These are phyloP conservation scores for Tupaia chinensis DNA, from an alignment of 2,113 vertebrate species.

Conservation along the genomic window DNA sequence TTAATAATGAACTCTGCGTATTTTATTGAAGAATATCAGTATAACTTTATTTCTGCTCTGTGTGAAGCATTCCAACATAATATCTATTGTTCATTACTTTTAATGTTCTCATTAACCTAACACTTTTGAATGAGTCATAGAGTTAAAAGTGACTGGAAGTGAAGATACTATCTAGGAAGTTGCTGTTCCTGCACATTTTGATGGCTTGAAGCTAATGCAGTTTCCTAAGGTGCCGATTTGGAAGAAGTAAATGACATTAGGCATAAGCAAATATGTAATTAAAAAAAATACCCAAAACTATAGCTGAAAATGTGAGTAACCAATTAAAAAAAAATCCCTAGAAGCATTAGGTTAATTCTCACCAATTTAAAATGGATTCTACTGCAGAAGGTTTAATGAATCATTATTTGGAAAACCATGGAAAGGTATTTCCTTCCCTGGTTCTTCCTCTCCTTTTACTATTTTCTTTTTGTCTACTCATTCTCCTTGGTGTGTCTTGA, in stretches of 20 bases:
- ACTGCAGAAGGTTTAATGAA: not conserved
- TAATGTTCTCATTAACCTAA: conserved; percentile 69
- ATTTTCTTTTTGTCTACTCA: not conserved
- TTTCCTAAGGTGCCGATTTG: conserved; percentile 56
- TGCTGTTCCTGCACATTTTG: conserved; percentile 46
- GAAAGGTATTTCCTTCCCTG: not conserved
- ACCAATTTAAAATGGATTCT: not conserved
- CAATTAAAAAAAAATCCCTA: not conserved
- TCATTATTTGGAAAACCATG: not conserved
- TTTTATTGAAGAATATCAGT: conserved; percentile 62
- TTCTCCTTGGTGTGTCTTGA: not conserved
- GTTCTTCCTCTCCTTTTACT: not conserved
- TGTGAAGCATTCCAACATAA: conserved; percentile 53
- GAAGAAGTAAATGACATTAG: conserved; percentile 41
- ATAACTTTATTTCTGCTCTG: conserved; percentile 46
- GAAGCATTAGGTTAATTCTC: not conserved
- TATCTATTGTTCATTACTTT: conserved; percentile 64
- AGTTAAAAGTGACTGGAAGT: conserved; percentile 29
- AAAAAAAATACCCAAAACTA: not conserved
- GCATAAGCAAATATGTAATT: not conserved
- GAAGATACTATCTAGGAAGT: conserved; percentile 44
- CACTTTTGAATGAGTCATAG: conserved; percentile 41
- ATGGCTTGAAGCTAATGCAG: not conserved
- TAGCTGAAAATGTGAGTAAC: conserved; percentile 26
- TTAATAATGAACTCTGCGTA: conserved; percentile 37